phyloP scores from a whole-genome alignment of 2,113 vertebrate species.

The Ginglymostoma cirratum region DNA sequence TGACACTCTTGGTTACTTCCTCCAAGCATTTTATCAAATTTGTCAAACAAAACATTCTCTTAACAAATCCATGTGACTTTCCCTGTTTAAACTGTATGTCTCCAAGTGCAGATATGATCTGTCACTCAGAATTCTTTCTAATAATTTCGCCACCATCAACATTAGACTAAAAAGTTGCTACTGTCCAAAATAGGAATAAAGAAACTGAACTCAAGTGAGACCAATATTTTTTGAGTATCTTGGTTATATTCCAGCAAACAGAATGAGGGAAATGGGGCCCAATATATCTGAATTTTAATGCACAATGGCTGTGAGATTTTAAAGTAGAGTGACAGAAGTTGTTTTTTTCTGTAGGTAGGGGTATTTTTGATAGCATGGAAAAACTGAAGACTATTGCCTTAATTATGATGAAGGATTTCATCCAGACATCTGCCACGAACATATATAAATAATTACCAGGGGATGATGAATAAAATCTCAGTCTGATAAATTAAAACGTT shows the following conservation, averaged over 20 bases:
- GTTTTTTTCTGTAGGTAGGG: background rate
- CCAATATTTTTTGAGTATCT: background rate
- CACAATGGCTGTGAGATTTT: slow-evolving; percentile 13
- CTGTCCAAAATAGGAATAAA: background rate
- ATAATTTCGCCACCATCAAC: too few species aligned
- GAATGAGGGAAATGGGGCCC: background rate
- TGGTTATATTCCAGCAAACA: background rate
- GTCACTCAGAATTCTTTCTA: too few species aligned
- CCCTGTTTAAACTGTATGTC: too few species aligned
- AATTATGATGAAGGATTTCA: slow-evolving; percentile 37
- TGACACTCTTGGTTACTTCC: too few species aligned
- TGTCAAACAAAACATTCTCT: too few species aligned
- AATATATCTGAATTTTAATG: background rate
- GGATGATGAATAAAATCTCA: slow-evolving; percentile 38
- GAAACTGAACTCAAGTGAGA: background rate
- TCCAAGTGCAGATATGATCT: too few species aligned
- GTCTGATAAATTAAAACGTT: slow-evolving; percentile 37
- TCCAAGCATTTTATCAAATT: too few species aligned
- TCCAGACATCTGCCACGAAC: slow-evolving; percentile 32
- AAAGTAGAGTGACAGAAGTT: slow-evolving; percentile 20
- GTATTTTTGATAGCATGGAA: slow-evolving; percentile 34
- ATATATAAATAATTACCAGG: slow-evolving; percentile 36
- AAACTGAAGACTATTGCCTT: slow-evolving; percentile 26
- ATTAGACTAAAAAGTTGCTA: background rate
- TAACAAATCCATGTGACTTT: too few species aligned